phyloP scores from a whole-genome alignment of 2,113 vertebrate genomes.

The Dendropsophus ebraccatus region DNA sequence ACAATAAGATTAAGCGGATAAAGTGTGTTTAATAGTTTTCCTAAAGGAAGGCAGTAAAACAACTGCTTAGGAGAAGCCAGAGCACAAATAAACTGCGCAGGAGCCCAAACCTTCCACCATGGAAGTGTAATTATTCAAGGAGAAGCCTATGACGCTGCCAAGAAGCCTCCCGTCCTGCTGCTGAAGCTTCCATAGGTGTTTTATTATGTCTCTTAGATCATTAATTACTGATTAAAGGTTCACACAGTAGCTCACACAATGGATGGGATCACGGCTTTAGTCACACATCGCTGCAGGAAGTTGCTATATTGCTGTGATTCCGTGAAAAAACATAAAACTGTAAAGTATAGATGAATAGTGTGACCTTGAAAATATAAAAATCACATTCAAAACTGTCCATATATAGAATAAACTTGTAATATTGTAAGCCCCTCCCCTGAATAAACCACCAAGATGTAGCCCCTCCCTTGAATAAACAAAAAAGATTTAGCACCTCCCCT shows the following conservation, averaged over 20 bases:
- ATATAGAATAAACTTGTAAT: too few relatives aligned
- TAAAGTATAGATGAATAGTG: neutral
- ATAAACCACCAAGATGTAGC: too few relatives aligned
- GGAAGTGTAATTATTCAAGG: neutral
- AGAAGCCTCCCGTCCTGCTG: neutral
- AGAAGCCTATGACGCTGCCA: neutral
- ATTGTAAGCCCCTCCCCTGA: too few relatives aligned
- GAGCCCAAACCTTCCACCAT: neutral
- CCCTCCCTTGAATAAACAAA: too few relatives aligned
- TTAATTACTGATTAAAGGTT: neutral
- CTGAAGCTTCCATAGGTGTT: neutral
- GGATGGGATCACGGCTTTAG: too few relatives aligned
- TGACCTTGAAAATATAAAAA: too few relatives aligned
- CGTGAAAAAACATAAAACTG: too few relatives aligned
- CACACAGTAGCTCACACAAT: too few relatives aligned
- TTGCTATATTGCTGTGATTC: too few relatives aligned
- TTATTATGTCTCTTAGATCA: neutral
- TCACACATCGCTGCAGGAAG: neutral
- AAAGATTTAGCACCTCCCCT: too few relatives aligned
- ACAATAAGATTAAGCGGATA: conserved; percentile 55
- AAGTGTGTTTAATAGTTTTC: conserved; percentile 49
- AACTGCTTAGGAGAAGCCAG: conserved; percentile 19
- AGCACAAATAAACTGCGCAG: neutral
- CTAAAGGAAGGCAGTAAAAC: conserved; percentile 41
- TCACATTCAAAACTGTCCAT: too few relatives aligned